These are phyloP conservation scores for Petrolisthes cinctipes DNA, from an alignment of 2,888 invertebrate genomes.

Conservation along the genomic window DNA sequence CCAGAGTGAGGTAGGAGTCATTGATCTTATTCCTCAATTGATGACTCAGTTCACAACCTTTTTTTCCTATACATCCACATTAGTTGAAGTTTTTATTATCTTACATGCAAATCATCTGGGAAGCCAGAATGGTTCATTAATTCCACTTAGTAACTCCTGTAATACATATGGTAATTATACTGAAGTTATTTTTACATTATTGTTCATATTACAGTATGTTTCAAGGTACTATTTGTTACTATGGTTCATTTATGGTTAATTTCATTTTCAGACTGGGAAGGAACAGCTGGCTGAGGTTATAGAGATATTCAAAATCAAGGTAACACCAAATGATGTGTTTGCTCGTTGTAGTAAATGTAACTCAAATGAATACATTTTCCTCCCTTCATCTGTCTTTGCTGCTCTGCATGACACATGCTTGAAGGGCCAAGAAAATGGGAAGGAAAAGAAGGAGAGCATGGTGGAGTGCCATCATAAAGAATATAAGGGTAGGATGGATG, in stretches of 20 bases:
- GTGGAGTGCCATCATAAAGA: neutral
- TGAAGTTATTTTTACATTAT: neutral
- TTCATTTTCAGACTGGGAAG: constrained; percentile 32
- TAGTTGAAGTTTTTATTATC: neutral
- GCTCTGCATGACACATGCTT: neutral
- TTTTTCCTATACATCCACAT: neutral
- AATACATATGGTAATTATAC: neutral
- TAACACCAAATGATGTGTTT: constrained; percentile 48
- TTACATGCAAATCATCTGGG: neutral
- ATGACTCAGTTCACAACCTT: neutral
- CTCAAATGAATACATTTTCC: constrained; percentile 19
- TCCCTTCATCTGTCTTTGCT: constrained; percentile 28
- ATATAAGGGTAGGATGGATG: neutral
- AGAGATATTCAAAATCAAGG: constrained; percentile 38
- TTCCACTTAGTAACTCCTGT: neutral
- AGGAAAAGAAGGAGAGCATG: neutral
- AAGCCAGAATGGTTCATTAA: neutral
- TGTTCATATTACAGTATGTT: neutral
- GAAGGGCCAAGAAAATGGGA: neutral
- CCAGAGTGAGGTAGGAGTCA: constrained; percentile 44
- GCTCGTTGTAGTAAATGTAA: constrained; percentile 56
- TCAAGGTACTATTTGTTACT: neutral
- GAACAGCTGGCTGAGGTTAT: constrained; percentile 47
- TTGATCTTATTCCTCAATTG: too few relatives aligned
- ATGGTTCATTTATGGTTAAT: too few relatives aligned